Conservation (phyloP, 2,113 vertebrate genomes). For the Saiga tatarica region DNA sequence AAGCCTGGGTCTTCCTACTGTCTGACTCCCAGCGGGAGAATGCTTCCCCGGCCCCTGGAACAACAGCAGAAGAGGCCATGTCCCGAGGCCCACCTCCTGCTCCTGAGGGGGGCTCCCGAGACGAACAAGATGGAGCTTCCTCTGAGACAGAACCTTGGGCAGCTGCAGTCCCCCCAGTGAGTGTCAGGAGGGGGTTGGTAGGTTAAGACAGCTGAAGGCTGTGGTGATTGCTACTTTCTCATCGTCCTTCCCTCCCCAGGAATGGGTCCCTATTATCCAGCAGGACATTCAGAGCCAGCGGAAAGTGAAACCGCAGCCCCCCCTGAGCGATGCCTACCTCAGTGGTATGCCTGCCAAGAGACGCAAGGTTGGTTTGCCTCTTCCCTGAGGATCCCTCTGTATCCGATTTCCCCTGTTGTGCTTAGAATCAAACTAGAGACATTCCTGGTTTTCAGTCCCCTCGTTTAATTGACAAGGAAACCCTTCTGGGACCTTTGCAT, state of each 20-base stretch:
- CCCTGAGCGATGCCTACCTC: slow-evolving; percentile 92
- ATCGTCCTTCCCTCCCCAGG: slow-evolving; percentile 76
- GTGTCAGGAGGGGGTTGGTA: slow-evolving; percentile 41
- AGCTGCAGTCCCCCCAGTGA: slow-evolving; percentile 90
- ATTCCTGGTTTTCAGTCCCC: neutral
- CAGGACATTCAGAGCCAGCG: slow-evolving; percentile 93
- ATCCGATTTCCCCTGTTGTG: neutral
- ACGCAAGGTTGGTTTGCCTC: slow-evolving; percentile 85
- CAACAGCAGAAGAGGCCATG: slow-evolving; percentile 93
- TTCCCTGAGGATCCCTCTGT: neutral
- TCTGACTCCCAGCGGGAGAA: slow-evolving; percentile 77
- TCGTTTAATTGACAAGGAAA: neutral
- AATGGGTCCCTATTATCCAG: slow-evolving; percentile 95
- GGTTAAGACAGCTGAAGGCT: neutral
- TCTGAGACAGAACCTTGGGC: slow-evolving; percentile 90
- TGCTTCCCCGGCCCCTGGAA: slow-evolving; percentile 88
- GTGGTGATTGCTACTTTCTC: neutral
- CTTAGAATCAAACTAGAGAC: neutral
- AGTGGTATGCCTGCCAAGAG: slow-evolving; percentile 95
- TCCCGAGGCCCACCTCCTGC: slow-evolving; percentile 81
- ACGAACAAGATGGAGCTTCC: slow-evolving; percentile 80
- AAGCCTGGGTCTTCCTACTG: neutral
- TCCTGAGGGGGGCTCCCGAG: slow-evolving; percentile 72
- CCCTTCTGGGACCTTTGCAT: neutral
- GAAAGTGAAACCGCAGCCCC: slow-evolving; percentile 93